Evolutionary conservation across 2,113 vertebrate genomes (phyloP).

Genomic region (Chamaetylas fuelleborni): DNA sequence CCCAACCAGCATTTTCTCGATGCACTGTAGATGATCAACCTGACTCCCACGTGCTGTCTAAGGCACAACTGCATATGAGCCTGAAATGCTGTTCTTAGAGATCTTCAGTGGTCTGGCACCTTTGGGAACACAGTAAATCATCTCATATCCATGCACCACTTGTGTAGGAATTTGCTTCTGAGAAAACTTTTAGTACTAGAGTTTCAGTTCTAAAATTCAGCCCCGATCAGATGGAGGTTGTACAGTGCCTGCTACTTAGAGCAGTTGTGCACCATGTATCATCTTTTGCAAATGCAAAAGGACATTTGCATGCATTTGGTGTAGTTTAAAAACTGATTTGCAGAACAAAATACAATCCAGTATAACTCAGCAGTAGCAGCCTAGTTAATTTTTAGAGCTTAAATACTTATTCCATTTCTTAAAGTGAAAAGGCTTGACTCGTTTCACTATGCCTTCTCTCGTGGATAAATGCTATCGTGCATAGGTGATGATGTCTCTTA

Average conservation of each 20-base stretch:
- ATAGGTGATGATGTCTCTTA: background rate
- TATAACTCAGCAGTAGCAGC: background rate
- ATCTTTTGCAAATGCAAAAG: background rate
- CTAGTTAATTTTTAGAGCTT: background rate
- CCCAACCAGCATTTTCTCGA: background rate
- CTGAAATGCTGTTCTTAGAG: background rate
- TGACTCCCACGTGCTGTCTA: rapidly evolving
- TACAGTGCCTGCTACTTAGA: background rate
- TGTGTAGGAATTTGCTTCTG: background rate
- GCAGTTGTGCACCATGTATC: rapidly evolving
- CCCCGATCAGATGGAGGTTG: background rate
- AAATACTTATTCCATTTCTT: background rate
- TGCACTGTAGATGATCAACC: rapidly evolving
- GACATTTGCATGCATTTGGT: background rate
- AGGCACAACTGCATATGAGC: background rate
- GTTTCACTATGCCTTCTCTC: rapidly evolving
- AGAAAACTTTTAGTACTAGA: background rate
- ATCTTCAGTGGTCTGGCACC: background rate
- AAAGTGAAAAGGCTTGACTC: background rate
- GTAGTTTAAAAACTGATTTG: background rate
- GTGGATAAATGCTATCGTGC: background rate
- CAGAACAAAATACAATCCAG: background rate
- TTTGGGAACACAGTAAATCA: background rate
- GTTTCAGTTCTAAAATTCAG: background rate
- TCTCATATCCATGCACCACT: background rate